phyloP scores from a whole-genome alignment of 2,888 invertebrate species.

The Rapana venosa region DNA sequence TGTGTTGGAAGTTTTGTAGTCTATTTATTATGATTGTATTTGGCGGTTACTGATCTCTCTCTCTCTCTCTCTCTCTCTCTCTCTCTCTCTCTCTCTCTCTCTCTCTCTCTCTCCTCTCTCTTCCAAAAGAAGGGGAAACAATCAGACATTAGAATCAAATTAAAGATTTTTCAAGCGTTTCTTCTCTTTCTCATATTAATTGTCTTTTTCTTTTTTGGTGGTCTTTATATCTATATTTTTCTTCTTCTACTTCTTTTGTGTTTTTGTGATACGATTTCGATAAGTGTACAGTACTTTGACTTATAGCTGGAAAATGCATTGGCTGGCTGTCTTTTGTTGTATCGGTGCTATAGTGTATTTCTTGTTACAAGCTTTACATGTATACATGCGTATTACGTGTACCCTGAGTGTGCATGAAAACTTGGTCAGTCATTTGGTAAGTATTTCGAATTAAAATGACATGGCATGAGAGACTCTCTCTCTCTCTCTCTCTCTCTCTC shows the following conservation, averaged over 20 bases:
- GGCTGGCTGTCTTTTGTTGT: slow-evolving; percentile 3
- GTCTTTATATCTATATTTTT: neutral
- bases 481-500: slow-evolving; percentile 26
- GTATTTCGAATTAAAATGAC: neutral
- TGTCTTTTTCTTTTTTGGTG: neutral
- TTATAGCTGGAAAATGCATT: slow-evolving; percentile 4
- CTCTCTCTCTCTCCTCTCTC: too few relatives aligned
- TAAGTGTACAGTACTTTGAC: neutral
- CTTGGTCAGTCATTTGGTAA: neutral
- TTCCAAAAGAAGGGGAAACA: too few relatives aligned
- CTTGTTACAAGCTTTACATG: neutral
- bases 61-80: too few relatives aligned
- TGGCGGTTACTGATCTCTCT: neutral
- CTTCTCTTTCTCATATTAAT: neutral
- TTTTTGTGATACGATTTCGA: neutral
- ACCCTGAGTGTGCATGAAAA: neutral
- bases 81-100: too few relatives aligned
- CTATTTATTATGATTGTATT: neutral
- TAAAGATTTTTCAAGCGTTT: neutral
- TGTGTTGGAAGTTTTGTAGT: neutral
- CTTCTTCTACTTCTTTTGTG: neutral
- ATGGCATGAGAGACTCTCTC: neutral
- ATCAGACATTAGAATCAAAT: too few relatives aligned
- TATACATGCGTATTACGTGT: slow-evolving; percentile 12
- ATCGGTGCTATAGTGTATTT: slow-evolving; percentile 9